Percentiles rank a stretch among this genome's conserved stretches.
Conservation (phyloP, 2,113 vertebrate species). For the Epinephelus cyanopodus region DNA sequence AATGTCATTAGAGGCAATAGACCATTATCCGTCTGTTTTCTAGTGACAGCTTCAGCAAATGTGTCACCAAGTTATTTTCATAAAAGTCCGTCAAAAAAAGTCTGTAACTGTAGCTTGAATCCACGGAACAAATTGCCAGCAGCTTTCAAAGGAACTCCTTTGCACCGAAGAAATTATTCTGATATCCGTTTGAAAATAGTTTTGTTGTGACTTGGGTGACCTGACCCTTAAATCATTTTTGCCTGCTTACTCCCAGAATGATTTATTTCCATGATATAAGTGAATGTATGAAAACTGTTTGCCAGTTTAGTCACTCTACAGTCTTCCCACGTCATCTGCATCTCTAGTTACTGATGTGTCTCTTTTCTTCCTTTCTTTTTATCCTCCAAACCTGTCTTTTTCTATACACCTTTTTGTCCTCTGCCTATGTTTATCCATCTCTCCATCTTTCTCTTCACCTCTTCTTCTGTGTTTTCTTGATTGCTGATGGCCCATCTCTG, state of each 20-base stretch:
- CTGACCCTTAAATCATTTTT: neutral
- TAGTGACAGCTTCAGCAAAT: too few relatives aligned
- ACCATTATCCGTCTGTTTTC: too few relatives aligned
- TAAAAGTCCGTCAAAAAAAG: too few relatives aligned
- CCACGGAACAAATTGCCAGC: too few relatives aligned
- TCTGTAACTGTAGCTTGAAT: too few relatives aligned
- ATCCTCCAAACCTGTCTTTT: neutral
- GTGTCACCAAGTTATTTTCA: too few relatives aligned
- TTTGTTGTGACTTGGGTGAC: conserved; percentile 2
- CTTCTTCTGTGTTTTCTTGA: neutral
- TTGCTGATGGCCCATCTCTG: neutral
- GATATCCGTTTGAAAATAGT: neutral
- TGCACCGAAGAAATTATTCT: neutral
- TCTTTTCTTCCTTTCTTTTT: neutral
- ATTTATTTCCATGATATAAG: neutral
- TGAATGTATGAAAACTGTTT: neutral
- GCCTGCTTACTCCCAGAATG: neutral
- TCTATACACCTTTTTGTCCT: too few relatives aligned
- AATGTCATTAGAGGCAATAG: too few relatives aligned
- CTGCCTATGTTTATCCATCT: neutral
- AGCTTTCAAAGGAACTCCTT: neutral
- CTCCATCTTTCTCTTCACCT: neutral
- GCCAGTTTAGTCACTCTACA: neutral
- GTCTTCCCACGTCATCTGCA: neutral
- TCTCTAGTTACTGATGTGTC: neutral